Percentiles rank a stretch among this genome's conserved stretches.
Conservation (phyloP, 2,888 invertebrate genomes). For the Lepidochitona cinerea region DNA sequence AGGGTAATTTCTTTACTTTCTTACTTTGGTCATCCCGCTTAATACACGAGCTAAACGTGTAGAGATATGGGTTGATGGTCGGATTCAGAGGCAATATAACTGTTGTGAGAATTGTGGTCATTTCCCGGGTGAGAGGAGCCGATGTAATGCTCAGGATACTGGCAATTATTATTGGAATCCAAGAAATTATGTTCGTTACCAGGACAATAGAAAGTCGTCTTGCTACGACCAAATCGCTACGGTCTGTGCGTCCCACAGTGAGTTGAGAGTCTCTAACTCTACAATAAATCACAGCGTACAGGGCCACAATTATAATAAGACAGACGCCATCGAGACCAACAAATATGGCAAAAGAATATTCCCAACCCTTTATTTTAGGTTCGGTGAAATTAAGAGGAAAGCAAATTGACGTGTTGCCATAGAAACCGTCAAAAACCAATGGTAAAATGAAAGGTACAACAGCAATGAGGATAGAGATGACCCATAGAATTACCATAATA, state of each 20-base stretch:
- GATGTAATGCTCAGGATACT: background rate
- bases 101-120: background rate
- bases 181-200: slow-evolving; percentile 1
- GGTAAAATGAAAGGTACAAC: background rate
- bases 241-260: background rate
- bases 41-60: slow-evolving; percentile 28
- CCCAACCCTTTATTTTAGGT: background rate
- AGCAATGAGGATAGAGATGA: background rate
- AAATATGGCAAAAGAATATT: background rate
- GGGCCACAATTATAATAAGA: background rate
- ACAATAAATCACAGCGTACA: background rate
- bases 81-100: slow-evolving; percentile 42
- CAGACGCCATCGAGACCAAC: background rate
- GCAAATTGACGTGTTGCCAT: slow-evolving; percentile 1
- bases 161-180: background rate
- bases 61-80: slow-evolving; percentile 41
- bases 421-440: background rate
- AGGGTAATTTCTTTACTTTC: background rate
- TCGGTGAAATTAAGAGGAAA: background rate
- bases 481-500: background rate
- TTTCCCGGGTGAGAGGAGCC: background rate
- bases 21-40: background rate
- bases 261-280: background rate
- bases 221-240: background rate
- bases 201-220: background rate